Base-by-base conservation (phyloP, 2,888 invertebrate species). In the Ophioninae sp. region DNA sequence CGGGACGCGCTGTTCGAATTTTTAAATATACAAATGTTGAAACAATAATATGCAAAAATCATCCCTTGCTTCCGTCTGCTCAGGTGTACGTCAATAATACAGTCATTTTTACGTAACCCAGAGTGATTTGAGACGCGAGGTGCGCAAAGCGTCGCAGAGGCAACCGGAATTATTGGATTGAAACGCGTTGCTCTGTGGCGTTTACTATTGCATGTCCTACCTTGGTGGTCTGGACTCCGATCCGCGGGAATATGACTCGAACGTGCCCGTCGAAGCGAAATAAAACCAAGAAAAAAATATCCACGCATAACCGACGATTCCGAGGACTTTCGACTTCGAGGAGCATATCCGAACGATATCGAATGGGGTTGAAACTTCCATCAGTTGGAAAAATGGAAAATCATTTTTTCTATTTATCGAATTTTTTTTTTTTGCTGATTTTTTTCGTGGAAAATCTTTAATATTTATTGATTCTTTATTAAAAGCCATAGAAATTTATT, bases 161-260 rank as follows among this genome's bases (percentile, higher is more conserved):
- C 68, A 61, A 61, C 44, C 44, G 61, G 50, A 77, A 68, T 81
- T 72, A 76, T 81, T 72, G 81, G 70, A 81, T 81, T 72, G 70
- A 76, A 65, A 70, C 59, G 75, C 64, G 69, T 65, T 59, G 65
- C 73, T 67, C 17, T 50, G 50, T 50, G 61, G 64, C 44, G 73
- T 23, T 73, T 41, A 69, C 65, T 64, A 65, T 41, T 78, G 73
- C 44, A 75, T 61, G 72, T 72, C 67, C 23, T 74, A 76, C 23
- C 67, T 20, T 13, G 67, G 23, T 72, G 70, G 82, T 72, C 75
- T 62, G 75, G 64, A 78, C 78, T 82, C 69, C 50, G 17, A 74
- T 82, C 78, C 72, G 79, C 23, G 17, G 62, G 37, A 78, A 79
- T 72, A 70, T 70, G 79, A 67, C 77, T 67, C 81, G 81, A 81